Percentiles rank a stretch among this genome's conserved stretches.
Conservation (phyloP, 1,140 invertebrate species). For the Brachionus plicatilis region DNA sequence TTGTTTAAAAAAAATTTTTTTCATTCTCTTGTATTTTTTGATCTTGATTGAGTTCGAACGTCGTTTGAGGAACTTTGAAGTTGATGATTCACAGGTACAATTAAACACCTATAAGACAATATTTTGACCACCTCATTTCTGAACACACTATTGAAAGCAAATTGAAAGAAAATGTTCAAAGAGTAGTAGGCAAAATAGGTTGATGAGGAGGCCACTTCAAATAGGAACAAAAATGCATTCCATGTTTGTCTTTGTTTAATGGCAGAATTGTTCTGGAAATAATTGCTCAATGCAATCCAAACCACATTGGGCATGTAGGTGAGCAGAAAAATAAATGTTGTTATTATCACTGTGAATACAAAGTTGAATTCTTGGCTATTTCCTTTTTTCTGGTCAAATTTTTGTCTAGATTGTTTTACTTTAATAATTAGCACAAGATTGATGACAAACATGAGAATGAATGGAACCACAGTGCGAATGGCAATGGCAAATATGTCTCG, state of each 20-base stretch:
- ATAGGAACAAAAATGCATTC: conserved; percentile 9
- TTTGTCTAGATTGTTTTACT: neutral
- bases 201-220: neutral
- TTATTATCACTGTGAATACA: neutral
- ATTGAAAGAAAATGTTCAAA: neutral
- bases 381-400: neutral
- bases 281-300: neutral
- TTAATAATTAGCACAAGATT: neutral
- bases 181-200: neutral
- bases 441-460: neutral
- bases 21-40: no score
- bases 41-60: no score
- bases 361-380: neutral
- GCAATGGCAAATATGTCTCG: conserved; percentile 13
- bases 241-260: neutral
- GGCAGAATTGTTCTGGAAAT: neutral
- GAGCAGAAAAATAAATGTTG: neutral
- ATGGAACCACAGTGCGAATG: neutral
- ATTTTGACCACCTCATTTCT: neutral
- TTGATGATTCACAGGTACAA: neutral
- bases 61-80: no score
- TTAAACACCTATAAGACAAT: neutral
- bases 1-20: no score
- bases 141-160: neutral
- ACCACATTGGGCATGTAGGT: neutral